Evolutionary conservation across 2,113 vertebrate species (phyloP).

Genomic region (Taurulus bubalis): DNA sequence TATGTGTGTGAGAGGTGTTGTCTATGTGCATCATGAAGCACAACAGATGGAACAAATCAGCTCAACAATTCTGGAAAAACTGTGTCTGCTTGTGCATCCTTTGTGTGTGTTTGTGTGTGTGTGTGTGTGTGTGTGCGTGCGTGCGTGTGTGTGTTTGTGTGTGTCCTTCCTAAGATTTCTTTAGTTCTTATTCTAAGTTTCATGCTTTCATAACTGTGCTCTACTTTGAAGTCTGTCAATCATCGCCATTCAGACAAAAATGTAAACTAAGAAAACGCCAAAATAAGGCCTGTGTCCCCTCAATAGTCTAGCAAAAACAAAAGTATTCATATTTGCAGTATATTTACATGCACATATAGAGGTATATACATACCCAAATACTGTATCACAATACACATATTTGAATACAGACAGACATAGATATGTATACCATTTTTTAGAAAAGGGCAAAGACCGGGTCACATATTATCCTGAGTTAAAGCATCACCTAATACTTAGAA

Average conservation of each 20-base stretch:
- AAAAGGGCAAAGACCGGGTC: background rate
- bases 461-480: background rate
- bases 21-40: slow-evolving; percentile 57
- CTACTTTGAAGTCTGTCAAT: too few species aligned
- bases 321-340: background rate
- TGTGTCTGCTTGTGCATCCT: slow-evolving; percentile 1
- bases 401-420: too few species aligned
- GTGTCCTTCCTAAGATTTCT: slow-evolving; percentile 62
- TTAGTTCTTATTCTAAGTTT: slow-evolving; percentile 50
- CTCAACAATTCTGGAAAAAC: slow-evolving; percentile 49
- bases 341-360: too few species aligned
- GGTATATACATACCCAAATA: too few species aligned
- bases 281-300: background rate
- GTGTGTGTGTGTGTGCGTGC: slow-evolving; percentile 2
- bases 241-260: too few species aligned
- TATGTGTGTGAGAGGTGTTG: slow-evolving; percentile 21
- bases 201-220: too few species aligned
- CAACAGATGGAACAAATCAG: slow-evolving; percentile 60
- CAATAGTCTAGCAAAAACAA: background rate
- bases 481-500: background rate
- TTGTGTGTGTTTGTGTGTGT: background rate
- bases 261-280: too few species aligned
- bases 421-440: background rate
- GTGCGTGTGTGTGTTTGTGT: slow-evolving; percentile 20
- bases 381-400: too few species aligned